Percentiles rank a stretch among this genome's conserved stretches.
Evolutionary conservation across 2,797 vertebrate species (phyloP).

Genomic region (Pristis pectinata): DNA sequence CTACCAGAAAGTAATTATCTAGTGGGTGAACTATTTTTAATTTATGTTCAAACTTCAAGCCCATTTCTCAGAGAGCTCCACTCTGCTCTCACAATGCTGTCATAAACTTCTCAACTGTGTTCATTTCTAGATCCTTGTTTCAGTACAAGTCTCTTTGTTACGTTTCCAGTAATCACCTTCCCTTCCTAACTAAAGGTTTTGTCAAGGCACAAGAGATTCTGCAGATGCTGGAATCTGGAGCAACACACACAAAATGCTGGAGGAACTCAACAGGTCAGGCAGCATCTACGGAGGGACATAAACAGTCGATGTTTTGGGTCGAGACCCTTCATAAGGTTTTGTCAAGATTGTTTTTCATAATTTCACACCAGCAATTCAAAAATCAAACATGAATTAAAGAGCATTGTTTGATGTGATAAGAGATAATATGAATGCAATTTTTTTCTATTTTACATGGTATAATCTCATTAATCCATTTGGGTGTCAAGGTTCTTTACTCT

Average conservation of each 20-base stretch:
- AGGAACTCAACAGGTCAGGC: no score
- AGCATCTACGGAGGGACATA: no score
- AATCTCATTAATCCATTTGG: background rate
- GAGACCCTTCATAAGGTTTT: no score
- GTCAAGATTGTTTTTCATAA: background rate
- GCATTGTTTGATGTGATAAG: no score
- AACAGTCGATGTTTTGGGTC: no score
- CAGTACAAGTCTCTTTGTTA: background rate
- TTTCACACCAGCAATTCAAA: no score
- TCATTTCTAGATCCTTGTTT: background rate
- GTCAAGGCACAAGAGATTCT: no score
- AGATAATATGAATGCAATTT: background rate
- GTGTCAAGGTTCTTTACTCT: no score
- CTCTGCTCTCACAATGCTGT: background rate
- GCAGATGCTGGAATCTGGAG: no score
- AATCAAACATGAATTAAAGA: no score
- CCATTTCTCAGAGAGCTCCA: background rate
- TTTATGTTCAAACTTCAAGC: background rate
- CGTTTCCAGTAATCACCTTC: background rate
- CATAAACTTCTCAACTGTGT: background rate
- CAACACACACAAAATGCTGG: no score
- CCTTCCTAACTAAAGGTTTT: background rate
- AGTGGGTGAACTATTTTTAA: background rate
- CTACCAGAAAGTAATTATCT: background rate
- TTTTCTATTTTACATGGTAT: background rate